Evolutionary conservation across 2,888 invertebrate genomes (phyloP).

Genomic region (Drosophila neonasuta): DNA sequence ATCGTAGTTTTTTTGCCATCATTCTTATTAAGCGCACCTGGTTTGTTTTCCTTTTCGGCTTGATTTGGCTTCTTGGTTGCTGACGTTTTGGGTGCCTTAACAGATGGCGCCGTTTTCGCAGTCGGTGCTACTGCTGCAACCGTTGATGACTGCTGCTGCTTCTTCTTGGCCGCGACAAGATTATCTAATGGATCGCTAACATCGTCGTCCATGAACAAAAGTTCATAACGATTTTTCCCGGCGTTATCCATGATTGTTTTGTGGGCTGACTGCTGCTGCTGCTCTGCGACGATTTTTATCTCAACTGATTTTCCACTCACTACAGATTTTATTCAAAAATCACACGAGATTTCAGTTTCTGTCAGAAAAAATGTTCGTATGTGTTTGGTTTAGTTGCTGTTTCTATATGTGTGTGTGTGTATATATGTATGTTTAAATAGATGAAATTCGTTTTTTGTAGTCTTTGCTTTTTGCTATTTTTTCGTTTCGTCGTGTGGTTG

Average conservation of each 20-base stretch:
- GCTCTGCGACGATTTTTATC: slow-evolving; percentile 42
- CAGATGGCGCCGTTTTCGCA: slow-evolving; percentile 57
- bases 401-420: slow-evolving; percentile 41
- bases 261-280: slow-evolving; percentile 42
- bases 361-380: slow-evolving; percentile 57
- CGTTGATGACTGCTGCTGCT: slow-evolving; percentile 74
- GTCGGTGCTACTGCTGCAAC: slow-evolving; percentile 51
- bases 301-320: slow-evolving; percentile 60
- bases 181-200: slow-evolving; percentile 82
- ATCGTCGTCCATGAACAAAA: slow-evolving; percentile 83
- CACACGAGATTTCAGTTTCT: slow-evolving; percentile 52
- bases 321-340: slow-evolving; percentile 54
- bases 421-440: slow-evolving; percentile 35
- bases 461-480: slow-evolving; percentile 60
- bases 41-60: slow-evolving; percentile 82
- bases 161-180: slow-evolving; percentile 80
- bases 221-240: slow-evolving; percentile 82
- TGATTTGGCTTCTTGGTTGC: slow-evolving; percentile 75
- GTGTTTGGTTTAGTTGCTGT: slow-evolving; percentile 53
- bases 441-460: slow-evolving; percentile 59
- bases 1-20: slow-evolving; percentile 72
- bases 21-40: slow-evolving; percentile 80
- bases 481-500: slow-evolving; percentile 54
- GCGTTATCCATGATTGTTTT: slow-evolving; percentile 79
- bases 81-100: slow-evolving; percentile 59